A percentile compares a stretch with the other conserved stretches of the same genome.
These are phyloP conservation scores for Pediacus dermestoides DNA, from an alignment of 2,888 invertebrate species.

Conservation along the genomic window DNA sequence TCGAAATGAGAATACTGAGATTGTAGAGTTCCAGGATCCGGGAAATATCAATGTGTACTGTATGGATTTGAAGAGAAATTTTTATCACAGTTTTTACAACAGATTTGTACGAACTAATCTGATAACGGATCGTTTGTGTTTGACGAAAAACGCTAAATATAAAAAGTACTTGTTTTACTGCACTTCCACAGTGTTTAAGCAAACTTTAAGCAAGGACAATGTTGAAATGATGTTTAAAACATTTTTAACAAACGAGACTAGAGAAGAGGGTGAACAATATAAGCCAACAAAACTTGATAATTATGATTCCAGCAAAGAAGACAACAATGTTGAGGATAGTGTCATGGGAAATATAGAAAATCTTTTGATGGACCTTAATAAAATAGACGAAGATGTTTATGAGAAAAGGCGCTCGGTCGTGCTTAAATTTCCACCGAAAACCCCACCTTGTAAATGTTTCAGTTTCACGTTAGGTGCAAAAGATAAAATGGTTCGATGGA, in stretches of 20 bases:
- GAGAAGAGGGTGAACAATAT: neutral
- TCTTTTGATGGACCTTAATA: neutral
- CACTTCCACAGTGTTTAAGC: neutral
- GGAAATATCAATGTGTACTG: slow-evolving; percentile 9
- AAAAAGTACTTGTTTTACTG: slow-evolving; percentile 11
- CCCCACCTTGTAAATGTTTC: neutral
- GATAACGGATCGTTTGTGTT: slow-evolving; percentile 8
- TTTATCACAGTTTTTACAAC: slow-evolving; percentile 10
- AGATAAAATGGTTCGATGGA: slow-evolving; percentile 28
- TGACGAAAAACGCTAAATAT: too few relatives aligned
- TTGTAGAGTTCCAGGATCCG: neutral
- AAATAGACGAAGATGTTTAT: neutral
- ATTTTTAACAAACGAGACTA: neutral
- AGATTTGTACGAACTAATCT: slow-evolving; percentile 17
- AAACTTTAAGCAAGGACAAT: neutral
- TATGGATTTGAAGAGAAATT: slow-evolving; percentile 18
- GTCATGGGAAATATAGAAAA: neutral
- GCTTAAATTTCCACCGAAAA: too few relatives aligned
- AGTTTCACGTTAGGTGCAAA: neutral
- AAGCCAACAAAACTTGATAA: too few relatives aligned
- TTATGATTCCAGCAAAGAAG: too few relatives aligned
- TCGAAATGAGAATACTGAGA: neutral
- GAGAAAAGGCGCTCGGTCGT: neutral
- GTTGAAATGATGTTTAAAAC: neutral
- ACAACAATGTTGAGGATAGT: neutral